These are phyloP conservation scores for Aporophyla nigra DNA, from an alignment of 2,888 invertebrate species.

Conservation along the genomic window DNA sequence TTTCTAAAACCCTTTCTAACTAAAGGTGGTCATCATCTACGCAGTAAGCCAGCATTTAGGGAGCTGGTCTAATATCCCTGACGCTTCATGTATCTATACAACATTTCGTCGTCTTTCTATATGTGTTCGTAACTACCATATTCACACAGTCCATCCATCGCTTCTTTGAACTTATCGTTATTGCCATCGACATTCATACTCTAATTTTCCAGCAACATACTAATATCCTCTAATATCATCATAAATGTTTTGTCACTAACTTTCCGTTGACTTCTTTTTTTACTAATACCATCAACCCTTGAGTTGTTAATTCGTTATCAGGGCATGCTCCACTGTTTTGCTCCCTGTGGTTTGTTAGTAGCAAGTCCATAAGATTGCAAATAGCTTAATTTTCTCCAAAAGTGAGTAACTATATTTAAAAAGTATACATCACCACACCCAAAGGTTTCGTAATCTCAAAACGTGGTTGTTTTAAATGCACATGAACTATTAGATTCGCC, in stretches of 20 bases:
- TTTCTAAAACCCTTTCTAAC: no score
- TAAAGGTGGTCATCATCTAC: no score
- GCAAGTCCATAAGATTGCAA: slow-evolving; percentile 40
- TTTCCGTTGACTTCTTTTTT: slow-evolving; percentile 3
- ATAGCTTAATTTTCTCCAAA: slow-evolving; percentile 32
- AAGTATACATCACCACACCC: slow-evolving; percentile 74
- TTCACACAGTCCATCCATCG: no score
- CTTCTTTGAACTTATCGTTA: no score
- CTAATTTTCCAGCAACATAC: background rate
- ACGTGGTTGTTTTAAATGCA: slow-evolving; percentile 80
- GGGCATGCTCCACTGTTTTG: slow-evolving; percentile 12
- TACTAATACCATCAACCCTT: slow-evolving; percentile 7
- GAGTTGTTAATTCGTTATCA: slow-evolving; percentile 24
- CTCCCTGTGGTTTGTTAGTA: slow-evolving; percentile 13
- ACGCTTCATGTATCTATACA: no score
- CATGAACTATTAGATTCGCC: slow-evolving; percentile 87
- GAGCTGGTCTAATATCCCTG: no score
- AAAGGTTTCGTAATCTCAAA: slow-evolving; percentile 77
- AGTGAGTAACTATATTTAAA: slow-evolving; percentile 14
- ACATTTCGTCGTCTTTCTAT: no score
- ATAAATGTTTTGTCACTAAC: slow-evolving; percentile 12
- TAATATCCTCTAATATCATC: background rate
- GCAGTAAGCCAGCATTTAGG: no score
- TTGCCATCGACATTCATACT: no score
- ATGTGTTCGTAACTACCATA: no score